Conservation (phyloP, 2,113 vertebrate genomes). For the Columba janthina region DNA sequence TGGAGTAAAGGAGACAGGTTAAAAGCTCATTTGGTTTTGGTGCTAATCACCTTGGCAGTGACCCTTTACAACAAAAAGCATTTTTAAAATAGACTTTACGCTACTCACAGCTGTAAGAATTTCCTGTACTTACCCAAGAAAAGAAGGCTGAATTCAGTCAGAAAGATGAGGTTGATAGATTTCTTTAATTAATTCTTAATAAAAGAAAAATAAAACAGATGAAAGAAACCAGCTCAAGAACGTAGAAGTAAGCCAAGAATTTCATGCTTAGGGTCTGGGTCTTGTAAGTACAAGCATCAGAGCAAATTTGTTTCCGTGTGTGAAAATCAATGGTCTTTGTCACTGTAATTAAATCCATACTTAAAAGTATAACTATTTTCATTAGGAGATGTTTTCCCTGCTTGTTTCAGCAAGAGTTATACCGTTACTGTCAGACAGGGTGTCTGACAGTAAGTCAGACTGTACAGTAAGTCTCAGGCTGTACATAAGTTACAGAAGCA, state of each 20-base stretch:
- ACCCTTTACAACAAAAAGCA: constrained; percentile 6
- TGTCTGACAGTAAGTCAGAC: too few species aligned
- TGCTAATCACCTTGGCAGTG: constrained; percentile 22
- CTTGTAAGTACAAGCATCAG: background rate
- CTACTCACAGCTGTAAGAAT: background rate
- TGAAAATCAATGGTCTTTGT: constrained; percentile 18
- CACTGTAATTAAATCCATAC: background rate
- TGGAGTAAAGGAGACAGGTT: background rate
- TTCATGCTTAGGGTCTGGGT: background rate
- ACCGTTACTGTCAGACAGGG: background rate
- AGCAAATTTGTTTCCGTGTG: background rate
- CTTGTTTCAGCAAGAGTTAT: background rate
- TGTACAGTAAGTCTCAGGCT: background rate
- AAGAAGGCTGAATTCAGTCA: background rate
- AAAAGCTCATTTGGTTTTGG: constrained; percentile 14
- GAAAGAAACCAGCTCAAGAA: background rate
- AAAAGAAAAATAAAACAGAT: constrained; percentile 5
- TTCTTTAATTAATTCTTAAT: constrained; percentile 26
- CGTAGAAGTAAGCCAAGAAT: background rate
- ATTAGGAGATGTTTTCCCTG: background rate
- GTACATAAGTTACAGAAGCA: background rate
- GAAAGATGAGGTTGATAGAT: constrained; percentile 12
- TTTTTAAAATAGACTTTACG: background rate
- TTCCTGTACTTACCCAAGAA: background rate
- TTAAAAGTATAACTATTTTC: background rate